phyloP scores from a whole-genome alignment of 1,140 invertebrate genomes.

The Drosophila santomea region DNA sequence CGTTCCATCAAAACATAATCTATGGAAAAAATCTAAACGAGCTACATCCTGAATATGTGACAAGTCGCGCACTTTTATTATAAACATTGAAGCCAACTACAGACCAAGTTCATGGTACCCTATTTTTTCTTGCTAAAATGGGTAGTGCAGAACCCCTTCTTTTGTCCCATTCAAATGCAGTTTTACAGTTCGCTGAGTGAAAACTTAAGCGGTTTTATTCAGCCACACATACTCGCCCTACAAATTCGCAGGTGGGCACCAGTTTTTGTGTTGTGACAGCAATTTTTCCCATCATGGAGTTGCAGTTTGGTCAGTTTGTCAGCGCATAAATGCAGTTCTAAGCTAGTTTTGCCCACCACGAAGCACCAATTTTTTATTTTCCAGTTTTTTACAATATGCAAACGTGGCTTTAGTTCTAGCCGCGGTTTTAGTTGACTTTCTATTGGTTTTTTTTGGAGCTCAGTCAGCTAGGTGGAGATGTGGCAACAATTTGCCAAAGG shows the following conservation, averaged over 20 bases:
- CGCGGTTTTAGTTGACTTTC: constrained; percentile 53
- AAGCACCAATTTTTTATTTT: constrained; percentile 21
- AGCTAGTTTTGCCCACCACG: constrained; percentile 60
- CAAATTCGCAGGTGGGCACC: constrained; percentile 15
- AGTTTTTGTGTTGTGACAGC: constrained; percentile 76
- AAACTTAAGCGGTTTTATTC: constrained; percentile 78
- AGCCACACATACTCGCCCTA: constrained; percentile 12
- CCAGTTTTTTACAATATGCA: constrained; percentile 64
- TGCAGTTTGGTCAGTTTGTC: constrained; percentile 74
- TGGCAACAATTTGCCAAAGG: constrained; percentile 63
- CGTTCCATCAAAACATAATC: constrained; percentile 72
- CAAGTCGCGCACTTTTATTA: constrained; percentile 71
- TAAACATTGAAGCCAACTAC: constrained; percentile 58
- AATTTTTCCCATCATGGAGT: constrained; percentile 67
- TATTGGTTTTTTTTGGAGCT: constrained; percentile 25
- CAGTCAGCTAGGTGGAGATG: constrained; percentile 10
- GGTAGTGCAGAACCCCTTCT: constrained; percentile 10
- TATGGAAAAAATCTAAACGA: constrained; percentile 69
- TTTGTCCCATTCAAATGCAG: constrained; percentile 69
- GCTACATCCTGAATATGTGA: constrained; percentile 69
- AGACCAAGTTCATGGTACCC: constrained; percentile 47
- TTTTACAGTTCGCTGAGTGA: constrained; percentile 78
- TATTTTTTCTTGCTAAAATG: neutral
- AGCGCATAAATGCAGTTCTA: constrained; percentile 78
- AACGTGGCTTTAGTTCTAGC: constrained; percentile 46